A percentile compares a stretch with the other conserved stretches of the same genome.
Conservation (phyloP, 2,888 invertebrate species). For the Cerceris rybyensis region DNA sequence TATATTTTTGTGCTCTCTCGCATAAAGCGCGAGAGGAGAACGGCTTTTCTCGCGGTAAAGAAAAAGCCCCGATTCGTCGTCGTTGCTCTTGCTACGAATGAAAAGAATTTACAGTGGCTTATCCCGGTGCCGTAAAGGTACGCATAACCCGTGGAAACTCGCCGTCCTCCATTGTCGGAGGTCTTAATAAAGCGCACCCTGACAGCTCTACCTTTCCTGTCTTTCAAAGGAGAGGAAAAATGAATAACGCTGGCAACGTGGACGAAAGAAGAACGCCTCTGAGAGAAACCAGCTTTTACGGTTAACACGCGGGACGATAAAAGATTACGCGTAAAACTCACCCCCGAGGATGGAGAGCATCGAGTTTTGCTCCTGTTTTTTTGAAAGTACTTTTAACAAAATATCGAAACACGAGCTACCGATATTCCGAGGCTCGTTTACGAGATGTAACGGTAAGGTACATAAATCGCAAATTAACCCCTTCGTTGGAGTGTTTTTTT, state of each 20-base stretch:
- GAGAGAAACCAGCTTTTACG: constrained; percentile 32
- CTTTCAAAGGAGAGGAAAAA: constrained; percentile 12
- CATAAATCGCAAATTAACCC: constrained; percentile 51
- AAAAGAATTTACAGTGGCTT: constrained; percentile 34
- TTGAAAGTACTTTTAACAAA: constrained; percentile 11
- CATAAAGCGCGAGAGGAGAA: constrained; percentile 9
- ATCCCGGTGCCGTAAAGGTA: constrained; percentile 19
- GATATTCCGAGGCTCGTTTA: constrained; percentile 3
- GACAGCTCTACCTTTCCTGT: constrained; percentile 14
- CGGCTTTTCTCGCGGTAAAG: constrained; percentile 40
- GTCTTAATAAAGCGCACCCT: constrained; percentile 45
- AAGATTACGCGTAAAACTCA: constrained; percentile 36
- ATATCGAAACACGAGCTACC: neutral
- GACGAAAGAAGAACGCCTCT: constrained; percentile 6
- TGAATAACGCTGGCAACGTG: constrained; percentile 34
- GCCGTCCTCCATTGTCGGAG: constrained; percentile 33
- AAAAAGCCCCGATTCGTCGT: constrained; percentile 33
- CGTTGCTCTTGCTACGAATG: constrained; percentile 13
- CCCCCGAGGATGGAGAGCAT: no score
- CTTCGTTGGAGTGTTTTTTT: constrained; percentile 32
- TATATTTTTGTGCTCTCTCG: neutral
- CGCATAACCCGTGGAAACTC: constrained; percentile 8
- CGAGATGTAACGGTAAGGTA: neutral
- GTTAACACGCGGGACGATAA: constrained; percentile 35
- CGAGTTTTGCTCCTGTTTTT: no score